Conservation (phyloP, 2,888 invertebrate species). For the Eupithecia inturbata region DNA sequence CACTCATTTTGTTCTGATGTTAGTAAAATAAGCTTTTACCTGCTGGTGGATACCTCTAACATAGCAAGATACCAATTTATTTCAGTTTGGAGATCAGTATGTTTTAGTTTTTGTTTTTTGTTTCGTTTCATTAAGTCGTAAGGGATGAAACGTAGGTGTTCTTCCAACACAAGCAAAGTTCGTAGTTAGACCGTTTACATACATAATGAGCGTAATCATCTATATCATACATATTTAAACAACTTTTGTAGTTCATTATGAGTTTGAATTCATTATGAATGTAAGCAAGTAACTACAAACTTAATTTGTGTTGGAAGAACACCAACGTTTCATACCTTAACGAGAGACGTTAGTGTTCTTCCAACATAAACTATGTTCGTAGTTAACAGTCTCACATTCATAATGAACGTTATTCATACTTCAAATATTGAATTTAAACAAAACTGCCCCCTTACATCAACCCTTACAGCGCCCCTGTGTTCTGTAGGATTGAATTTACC, state of each 20-base stretch:
- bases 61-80: too few species aligned
- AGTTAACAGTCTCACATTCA: neutral
- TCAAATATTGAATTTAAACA: neutral
- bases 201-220: neutral
- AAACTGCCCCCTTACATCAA: neutral
- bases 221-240: neutral
- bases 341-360: neutral
- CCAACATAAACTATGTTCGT: neutral
- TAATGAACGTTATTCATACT: neutral
- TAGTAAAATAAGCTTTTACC: too few species aligned
- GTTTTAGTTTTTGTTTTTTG: too few species aligned
- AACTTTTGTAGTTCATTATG: too few species aligned
- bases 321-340: too few species aligned
- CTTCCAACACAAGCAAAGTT: neutral
- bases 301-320: too few species aligned
- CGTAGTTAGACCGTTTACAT: neutral
- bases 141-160: neutral
- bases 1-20: too few species aligned
- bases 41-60: too few species aligned
- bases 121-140: neutral
- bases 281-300: too few species aligned
- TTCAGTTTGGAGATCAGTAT: too few species aligned
- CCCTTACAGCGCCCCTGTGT: slow-evolving; percentile 9
- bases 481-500: slow-evolving; percentile 37
- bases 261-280: too few species aligned